These are phyloP conservation scores for Neoaliturus tenellus DNA, from an alignment of 2,888 invertebrate species.

Conservation along the genomic window DNA sequence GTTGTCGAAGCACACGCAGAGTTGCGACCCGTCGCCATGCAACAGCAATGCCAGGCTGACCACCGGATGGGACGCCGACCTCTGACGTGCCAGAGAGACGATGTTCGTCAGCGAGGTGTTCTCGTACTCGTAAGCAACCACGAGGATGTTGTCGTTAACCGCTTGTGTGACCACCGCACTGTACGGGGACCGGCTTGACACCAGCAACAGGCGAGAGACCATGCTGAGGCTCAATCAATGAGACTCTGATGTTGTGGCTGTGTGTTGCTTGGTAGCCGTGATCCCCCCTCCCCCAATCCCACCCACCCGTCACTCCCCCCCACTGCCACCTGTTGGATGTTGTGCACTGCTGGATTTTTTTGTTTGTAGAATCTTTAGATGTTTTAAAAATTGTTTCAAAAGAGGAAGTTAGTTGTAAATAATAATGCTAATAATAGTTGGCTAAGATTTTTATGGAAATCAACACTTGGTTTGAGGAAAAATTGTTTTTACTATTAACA, in stretches of 20 bases:
- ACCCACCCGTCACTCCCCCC: not conserved
- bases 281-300: not conserved
- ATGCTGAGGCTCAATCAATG: slow-evolving; percentile 5
- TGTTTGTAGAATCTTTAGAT: too few relatives aligned
- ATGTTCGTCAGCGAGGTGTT: not conserved
- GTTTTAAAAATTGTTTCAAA: too few relatives aligned
- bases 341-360: not conserved
- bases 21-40: not conserved
- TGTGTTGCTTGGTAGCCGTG: not conserved
- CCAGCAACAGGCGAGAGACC: not conserved
- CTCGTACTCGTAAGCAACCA: slow-evolving; percentile 20
- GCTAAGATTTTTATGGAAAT: too few relatives aligned
- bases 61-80: not conserved
- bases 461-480: too few relatives aligned
- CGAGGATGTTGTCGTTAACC: not conserved
- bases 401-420: too few relatives aligned
- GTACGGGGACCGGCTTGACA: not conserved
- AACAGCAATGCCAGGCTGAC: not conserved
- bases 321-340: not conserved
- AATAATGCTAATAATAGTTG: too few relatives aligned
- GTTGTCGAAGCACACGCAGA: not conserved
- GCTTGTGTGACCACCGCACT: not conserved
- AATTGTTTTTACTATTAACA: too few relatives aligned
- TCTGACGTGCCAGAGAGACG: not conserved
- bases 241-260: not conserved